Percentiles rank a stretch among this genome's conserved stretches.
Conservation (phyloP, 2,113 vertebrate species). For the Octodon degus region DNA sequence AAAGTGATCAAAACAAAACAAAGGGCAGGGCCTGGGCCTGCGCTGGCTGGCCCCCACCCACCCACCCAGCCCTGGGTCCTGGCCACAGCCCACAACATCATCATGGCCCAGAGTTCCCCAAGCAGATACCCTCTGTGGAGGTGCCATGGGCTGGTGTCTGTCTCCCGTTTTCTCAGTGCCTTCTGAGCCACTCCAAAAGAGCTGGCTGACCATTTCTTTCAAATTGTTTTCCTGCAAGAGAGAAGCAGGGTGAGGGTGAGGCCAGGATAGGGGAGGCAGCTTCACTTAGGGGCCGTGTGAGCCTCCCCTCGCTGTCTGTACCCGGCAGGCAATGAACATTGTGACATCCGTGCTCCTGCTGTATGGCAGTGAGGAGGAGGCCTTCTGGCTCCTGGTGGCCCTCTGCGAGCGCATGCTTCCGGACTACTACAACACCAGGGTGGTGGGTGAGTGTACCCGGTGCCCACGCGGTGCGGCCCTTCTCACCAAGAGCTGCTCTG, state of each 20-base stretch:
- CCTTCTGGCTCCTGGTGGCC: conserved; percentile 98
- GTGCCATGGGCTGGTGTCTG: accelerated
- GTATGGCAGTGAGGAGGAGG: conserved; percentile 96
- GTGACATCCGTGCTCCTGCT: conserved; percentile 97
- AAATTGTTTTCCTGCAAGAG: neutral
- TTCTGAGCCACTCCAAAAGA: neutral
- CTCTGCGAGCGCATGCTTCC: conserved; percentile 98
- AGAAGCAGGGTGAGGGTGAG: neutral
- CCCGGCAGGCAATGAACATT: conserved; percentile 96
- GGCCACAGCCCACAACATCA: neutral
- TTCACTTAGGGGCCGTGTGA: neutral
- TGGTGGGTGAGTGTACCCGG: conserved; percentile 93
- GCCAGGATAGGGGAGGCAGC: too few relatives aligned
- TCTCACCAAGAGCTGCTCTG: accelerated
- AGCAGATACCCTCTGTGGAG: neutral
- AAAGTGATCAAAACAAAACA: neutral
- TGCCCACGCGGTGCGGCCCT: accelerated
- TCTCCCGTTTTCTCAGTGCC: neutral
- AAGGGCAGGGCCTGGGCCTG: neutral
- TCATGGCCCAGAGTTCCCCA: accelerated
- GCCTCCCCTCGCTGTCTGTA: neutral
- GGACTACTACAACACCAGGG: conserved; percentile 98
- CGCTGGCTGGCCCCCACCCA: too few relatives aligned
- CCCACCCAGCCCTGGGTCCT: neutral
- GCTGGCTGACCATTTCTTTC: neutral